Conservation (phyloP, 2,113 vertebrate genomes). For the Cavia porcellus region DNA sequence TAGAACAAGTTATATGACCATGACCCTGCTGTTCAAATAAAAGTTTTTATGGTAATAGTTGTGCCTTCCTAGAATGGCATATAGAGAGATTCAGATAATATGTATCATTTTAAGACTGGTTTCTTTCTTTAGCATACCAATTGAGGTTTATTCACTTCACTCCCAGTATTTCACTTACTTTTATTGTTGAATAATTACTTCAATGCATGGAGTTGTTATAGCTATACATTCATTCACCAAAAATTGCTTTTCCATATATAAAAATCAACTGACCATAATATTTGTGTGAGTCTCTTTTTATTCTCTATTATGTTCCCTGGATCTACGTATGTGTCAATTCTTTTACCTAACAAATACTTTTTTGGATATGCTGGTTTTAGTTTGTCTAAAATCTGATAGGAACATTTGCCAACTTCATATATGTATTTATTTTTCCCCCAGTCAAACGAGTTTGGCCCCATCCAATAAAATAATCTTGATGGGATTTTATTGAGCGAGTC, state of each 20-base stretch:
- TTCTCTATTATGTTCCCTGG: not conserved
- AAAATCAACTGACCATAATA: not conserved
- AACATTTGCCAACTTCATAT: not conserved
- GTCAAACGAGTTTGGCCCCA: not conserved
- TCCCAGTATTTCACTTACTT: not conserved
- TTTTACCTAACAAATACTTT: not conserved
- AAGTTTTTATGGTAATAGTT: not conserved
- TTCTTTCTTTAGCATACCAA: conserved; percentile 21
- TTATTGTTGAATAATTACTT: conserved; percentile 20
- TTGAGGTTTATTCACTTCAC: not conserved
- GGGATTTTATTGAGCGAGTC: not conserved
- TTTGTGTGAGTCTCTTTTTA: not conserved
- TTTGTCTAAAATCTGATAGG: not conserved
- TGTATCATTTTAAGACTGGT: not conserved
- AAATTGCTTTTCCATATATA: not conserved
- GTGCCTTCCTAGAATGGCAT: not conserved
- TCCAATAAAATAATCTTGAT: conserved; percentile 12
- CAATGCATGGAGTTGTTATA: not conserved
- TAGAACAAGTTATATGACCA: conserved; percentile 12
- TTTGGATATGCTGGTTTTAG: not conserved
- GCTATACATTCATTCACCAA: not conserved
- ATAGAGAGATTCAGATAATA: not conserved
- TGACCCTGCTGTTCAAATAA: conserved; percentile 22
- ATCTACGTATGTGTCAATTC: not conserved
- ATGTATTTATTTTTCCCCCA: not conserved